Evolutionary conservation across 2,888 invertebrate species (phyloP).

Genomic region (Xylocampa areola): DNA sequence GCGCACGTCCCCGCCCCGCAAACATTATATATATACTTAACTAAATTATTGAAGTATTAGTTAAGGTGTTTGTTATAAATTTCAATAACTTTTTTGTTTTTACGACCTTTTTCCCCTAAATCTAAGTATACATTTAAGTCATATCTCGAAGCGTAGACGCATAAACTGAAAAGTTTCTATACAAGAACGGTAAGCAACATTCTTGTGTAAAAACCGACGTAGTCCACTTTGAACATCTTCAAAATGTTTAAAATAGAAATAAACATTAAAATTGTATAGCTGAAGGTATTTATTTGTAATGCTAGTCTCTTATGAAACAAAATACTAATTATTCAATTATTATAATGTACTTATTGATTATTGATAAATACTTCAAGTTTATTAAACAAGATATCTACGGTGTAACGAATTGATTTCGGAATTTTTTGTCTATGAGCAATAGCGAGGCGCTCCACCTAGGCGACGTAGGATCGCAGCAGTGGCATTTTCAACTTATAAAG

Average conservation of each 20-base stretch:
- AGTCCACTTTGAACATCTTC: constrained; percentile 88
- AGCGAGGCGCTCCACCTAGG: constrained; percentile 75
- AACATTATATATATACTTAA: constrained; percentile 72
- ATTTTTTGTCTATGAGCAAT: constrained; percentile 87
- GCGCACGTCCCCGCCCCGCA: constrained; percentile 66
- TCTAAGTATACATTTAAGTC: constrained; percentile 89
- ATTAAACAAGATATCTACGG: constrained; percentile 88
- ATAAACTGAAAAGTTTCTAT: constrained; percentile 80
- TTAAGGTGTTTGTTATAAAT: constrained; percentile 90
- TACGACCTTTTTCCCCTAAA: constrained; percentile 88
- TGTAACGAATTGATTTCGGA: constrained; percentile 88
- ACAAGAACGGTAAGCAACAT: constrained; percentile 76
- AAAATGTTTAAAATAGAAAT: constrained; percentile 88
- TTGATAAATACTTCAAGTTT: constrained; percentile 90
- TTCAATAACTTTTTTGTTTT: constrained; percentile 89
- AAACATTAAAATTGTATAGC: constrained; percentile 89
- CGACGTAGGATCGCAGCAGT: constrained; percentile 87
- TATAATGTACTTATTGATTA: constrained; percentile 90
- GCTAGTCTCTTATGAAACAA: constrained; percentile 90
- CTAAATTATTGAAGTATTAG: constrained; percentile 88
- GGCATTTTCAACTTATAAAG: constrained; percentile 87
- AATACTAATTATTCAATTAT: constrained; percentile 90
- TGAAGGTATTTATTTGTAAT: constrained; percentile 90
- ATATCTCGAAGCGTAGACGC: constrained; percentile 89
- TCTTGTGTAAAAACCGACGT: constrained; percentile 84